Percentiles rank a stretch among this genome's conserved stretches.
Evolutionary conservation across 2,797 vertebrate genomes (phyloP).

Genomic region (Coendou prehensilis): DNA sequence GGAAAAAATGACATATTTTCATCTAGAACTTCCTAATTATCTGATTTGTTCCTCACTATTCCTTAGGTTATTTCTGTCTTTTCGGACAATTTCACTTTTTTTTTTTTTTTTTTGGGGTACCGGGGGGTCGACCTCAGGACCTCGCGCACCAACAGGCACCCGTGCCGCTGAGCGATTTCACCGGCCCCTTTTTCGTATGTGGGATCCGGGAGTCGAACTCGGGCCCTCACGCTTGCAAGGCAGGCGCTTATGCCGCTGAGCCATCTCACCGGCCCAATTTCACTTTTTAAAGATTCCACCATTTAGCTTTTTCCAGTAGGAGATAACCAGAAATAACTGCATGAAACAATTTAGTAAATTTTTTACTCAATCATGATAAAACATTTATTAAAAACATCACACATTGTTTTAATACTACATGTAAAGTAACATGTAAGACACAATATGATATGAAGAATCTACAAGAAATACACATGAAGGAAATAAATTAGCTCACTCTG

Average conservation of each 20-base stretch:
- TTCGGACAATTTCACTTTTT: not conserved
- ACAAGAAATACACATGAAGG: not conserved
- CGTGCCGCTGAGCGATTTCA: too few species aligned
- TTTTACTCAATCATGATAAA: not conserved
- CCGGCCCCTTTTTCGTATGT: too few species aligned
- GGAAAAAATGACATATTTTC: not conserved
- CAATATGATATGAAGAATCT: constrained; percentile 2
- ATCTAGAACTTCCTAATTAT: not conserved
- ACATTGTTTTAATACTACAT: not conserved
- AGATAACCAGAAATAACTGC: not conserved
- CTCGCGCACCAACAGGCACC: too few species aligned
- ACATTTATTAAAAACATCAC: not conserved
- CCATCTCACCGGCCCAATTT: too few species aligned
- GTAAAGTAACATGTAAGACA: not conserved
- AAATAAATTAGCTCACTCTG: not conserved
- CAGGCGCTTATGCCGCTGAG: too few species aligned
- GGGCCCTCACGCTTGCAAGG: too few species aligned
- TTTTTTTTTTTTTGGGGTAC: too few species aligned
- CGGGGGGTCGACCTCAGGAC: too few species aligned
- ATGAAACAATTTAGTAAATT: not conserved
- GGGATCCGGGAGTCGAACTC: too few species aligned
- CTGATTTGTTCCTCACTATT: not conserved
- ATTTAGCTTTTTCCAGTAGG: not conserved
- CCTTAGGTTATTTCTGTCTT: not conserved
- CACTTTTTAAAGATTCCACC: not conserved